Conservation (phyloP, 2,888 invertebrate species). For the Serrognathus titanus region DNA sequence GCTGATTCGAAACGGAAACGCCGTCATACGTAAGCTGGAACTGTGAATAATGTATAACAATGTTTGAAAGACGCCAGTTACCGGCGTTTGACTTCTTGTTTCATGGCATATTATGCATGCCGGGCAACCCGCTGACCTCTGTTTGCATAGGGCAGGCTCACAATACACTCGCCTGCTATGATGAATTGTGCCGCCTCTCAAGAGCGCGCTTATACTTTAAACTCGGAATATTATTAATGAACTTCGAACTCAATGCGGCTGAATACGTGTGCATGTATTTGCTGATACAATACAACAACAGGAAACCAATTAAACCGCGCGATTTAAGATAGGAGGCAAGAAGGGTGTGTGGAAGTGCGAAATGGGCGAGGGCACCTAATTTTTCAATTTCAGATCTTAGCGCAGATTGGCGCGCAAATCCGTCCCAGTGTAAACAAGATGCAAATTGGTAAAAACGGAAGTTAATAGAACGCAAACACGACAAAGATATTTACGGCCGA, state of each 20-base stretch:
- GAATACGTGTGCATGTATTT: background rate
- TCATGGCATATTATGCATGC: conserved; percentile 23
- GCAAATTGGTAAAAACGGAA: conserved; percentile 36
- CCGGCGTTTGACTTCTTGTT: conserved; percentile 24
- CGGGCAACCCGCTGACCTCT: conserved; percentile 23
- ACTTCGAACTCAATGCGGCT: conserved; percentile 2
- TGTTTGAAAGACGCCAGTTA: conserved; percentile 20
- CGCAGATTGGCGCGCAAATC: conserved; percentile 34
- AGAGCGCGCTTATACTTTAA: conserved; percentile 20
- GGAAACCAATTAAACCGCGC: no score
- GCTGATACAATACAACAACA: no score
- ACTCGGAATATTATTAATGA: conserved; percentile 14
- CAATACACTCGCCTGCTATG: conserved; percentile 22
- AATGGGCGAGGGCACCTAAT: conserved; percentile 14
- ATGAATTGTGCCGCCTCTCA: conserved; percentile 22
- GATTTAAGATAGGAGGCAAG: background rate
- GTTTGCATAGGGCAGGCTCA: conserved; percentile 26
- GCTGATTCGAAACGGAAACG: background rate
- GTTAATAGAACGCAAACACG: conserved; percentile 36
- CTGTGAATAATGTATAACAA: conserved; percentile 1
- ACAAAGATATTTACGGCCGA: conserved; percentile 32
- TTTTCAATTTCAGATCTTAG: conserved; percentile 36
- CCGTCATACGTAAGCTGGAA: background rate
- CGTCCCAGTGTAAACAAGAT: conserved; percentile 33
- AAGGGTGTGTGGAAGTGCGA: background rate